These are phyloP conservation scores for Smutsia gigantea DNA, from an alignment of 2,797 vertebrate species.

Conservation along the genomic window DNA sequence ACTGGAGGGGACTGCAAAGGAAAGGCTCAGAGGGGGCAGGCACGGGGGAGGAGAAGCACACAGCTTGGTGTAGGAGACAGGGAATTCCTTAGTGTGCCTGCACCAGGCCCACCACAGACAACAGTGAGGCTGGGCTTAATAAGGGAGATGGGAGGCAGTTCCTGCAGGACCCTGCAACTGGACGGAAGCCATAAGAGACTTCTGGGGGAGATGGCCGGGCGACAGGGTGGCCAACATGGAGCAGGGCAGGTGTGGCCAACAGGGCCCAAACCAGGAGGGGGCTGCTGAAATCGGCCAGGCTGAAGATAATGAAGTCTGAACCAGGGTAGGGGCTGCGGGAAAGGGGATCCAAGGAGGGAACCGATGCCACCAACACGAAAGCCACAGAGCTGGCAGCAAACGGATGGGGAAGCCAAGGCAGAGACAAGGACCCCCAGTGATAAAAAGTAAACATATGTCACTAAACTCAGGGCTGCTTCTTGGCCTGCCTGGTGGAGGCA, in stretches of 20 bases:
- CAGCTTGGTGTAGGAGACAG: neutral
- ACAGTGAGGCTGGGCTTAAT: neutral
- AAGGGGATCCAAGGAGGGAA: neutral
- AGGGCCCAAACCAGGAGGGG: neutral
- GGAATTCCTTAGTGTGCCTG: neutral
- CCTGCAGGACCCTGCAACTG: neutral
- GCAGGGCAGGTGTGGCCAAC: neutral
- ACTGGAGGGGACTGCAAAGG: neutral
- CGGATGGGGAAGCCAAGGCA: neutral
- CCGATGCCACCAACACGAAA: neutral
- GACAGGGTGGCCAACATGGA: no score
- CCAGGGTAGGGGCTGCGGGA: rapidly evolving
- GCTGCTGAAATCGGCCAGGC: neutral
- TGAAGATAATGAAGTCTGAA: neutral
- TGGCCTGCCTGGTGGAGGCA: neutral
- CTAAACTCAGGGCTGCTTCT: neutral
- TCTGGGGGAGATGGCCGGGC: rapidly evolving
- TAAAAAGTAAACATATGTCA: neutral
- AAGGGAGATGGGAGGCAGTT: neutral
- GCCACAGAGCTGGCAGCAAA: neutral
- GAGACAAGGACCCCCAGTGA: neutral
- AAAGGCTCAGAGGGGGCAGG: neutral
- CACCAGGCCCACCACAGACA: neutral
- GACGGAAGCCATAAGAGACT: neutral
- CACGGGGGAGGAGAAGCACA: neutral